Conservation (phyloP, 35 echinoderm and acorn worm species). For the Stichopus chloronotus region DNA sequence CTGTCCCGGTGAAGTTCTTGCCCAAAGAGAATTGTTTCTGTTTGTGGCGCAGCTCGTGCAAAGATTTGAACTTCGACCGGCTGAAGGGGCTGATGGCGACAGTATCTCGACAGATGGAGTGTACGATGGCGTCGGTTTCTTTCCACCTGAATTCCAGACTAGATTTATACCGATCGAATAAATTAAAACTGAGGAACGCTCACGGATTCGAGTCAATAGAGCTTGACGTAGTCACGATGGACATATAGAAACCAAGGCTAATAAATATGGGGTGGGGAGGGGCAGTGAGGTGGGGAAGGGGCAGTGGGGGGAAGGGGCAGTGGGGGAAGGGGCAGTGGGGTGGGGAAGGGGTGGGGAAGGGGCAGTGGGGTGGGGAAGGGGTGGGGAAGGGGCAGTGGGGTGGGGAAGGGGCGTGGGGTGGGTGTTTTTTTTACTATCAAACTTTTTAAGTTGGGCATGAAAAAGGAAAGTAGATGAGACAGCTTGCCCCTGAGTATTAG, state of each 20-base stretch:
- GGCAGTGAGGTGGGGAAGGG: too few species aligned
- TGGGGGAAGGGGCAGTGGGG: too few species aligned
- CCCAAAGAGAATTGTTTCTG: conserved; percentile 52
- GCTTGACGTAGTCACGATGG: not conserved
- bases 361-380: not conserved
- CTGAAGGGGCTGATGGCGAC: conserved; percentile 3
- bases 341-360: not conserved
- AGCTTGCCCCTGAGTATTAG: too few species aligned
- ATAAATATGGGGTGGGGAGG: not conserved
- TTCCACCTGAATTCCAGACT: conserved; percentile 22
- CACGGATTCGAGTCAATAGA: not conserved
- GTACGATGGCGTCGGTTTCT: conserved; percentile 49
- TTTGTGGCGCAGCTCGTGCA: conserved; percentile 46
- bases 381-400: not conserved
- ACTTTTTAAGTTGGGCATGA: too few species aligned
- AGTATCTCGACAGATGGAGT: conserved; percentile 12
- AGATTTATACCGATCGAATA: not conserved
- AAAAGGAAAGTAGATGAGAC: too few species aligned
- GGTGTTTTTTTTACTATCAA: too few species aligned
- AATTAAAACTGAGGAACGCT: not conserved
- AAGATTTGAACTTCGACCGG: conserved; percentile 26
- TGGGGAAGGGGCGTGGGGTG: too few species aligned
- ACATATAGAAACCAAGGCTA: not conserved
- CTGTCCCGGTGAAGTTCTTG: conserved; percentile 43
- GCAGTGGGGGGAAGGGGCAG: too few species aligned